Base-by-base conservation (phyloP, 2,797 vertebrate genomes). In the Sebastes hopkinsi region DNA sequence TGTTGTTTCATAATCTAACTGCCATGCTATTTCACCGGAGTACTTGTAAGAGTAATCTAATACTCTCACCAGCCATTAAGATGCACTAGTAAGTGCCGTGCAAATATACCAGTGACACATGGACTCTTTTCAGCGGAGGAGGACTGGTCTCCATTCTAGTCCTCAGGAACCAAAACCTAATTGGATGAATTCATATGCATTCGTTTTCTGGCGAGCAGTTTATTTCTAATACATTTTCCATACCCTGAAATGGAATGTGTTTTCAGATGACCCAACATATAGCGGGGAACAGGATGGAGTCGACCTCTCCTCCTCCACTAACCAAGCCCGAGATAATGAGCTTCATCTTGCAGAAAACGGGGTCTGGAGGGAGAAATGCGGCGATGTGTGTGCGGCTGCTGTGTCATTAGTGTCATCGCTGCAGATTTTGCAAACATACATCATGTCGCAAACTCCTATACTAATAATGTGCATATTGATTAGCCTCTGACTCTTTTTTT, bases 381-480 rank as follows among this genome's bases (percentile, higher is more conserved):
- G 52, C 4, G 2, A 46, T 9, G 60, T 20, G 60, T 20, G 20
- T 42, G 59, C 4, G 4, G 70, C 59, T 27, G 79, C 74, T n/a
- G 55, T 52, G 65, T 36, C 27, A 69, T 78, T 70, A 70, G 67
- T 82, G 69, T 81, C 82, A 60, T 32, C 36, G 9, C 18, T 50
- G 56, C 72, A 72, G 75, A 69, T 81, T 80, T 69, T 42, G 69
- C 66, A 86, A 79, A 85, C 60, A 79, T 67, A 69, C 54, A 83
- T 77, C 46, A 65, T 12, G 25, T 38, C 4, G 10, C 64, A 77
- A 62, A 81, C 60, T 60, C 73, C 58, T 46, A 23, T 36, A 70
- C 64, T 73, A 78, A 84, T 60, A 75, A 69, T 70, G 34, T 13
- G 83, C 62, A 77, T 72, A 56, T 71, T 83, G 68, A 91, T 90